phyloP scores from a whole-genome alignment of 2,113 vertebrate genomes.

The Vireo altiloquus region DNA sequence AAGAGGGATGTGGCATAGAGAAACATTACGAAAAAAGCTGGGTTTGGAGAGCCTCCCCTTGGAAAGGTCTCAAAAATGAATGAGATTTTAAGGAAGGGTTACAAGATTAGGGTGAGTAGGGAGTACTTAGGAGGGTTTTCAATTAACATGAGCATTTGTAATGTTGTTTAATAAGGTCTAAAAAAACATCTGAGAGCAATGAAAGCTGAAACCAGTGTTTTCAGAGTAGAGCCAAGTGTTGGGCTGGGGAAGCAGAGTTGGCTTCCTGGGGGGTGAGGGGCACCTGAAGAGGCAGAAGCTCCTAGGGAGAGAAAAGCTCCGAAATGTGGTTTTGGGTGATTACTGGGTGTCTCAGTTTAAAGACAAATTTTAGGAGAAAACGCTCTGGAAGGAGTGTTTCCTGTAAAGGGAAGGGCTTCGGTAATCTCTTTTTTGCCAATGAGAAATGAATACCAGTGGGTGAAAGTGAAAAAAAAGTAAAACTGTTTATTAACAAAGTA shows the following conservation, averaged over 20 bases:
- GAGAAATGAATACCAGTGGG: too few relatives aligned
- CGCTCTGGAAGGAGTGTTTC: too few relatives aligned
- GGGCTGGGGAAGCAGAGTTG: not conserved
- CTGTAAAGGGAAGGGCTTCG: too few relatives aligned
- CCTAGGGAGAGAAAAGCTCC: not conserved
- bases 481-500: too few relatives aligned
- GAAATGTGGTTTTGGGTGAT: not conserved
- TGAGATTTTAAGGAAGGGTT: constrained; percentile 11
- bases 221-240: not conserved
- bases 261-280: not conserved
- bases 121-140: constrained; percentile 2
- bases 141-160: not conserved
- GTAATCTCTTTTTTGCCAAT: too few relatives aligned
- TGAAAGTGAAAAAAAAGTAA: too few relatives aligned
- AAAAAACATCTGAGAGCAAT: not conserved
- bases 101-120: not conserved
- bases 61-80: not conserved
- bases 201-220: not conserved
- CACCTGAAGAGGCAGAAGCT: not conserved
- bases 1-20: not conserved
- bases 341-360: not conserved
- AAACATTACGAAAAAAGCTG: not conserved
- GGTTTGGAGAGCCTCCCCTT: not conserved
- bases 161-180: not conserved
- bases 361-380: too few relatives aligned